phyloP scores from a whole-genome alignment of 1,140 invertebrate species.

The Cardiocondyla obscurior region DNA sequence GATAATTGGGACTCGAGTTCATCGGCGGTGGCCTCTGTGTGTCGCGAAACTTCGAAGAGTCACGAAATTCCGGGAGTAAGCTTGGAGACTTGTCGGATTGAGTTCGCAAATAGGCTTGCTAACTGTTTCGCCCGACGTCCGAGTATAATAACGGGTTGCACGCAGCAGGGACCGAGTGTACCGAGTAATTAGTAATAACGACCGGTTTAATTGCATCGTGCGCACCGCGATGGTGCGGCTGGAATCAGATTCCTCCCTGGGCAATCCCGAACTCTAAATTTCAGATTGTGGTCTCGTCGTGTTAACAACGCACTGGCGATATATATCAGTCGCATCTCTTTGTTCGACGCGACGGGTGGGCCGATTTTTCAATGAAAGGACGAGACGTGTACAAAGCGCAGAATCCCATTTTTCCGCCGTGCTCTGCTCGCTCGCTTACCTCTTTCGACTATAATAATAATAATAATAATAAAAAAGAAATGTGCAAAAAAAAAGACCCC shows the following conservation, averaged over 20 bases:
- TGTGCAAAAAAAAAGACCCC: neutral
- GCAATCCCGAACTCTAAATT: conserved; percentile 2
- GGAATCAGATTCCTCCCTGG: neutral
- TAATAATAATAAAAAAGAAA: too few relatives aligned
- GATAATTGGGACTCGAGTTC: neutral
- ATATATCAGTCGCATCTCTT: conserved; percentile 20
- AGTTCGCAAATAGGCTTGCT: conserved; percentile 4
- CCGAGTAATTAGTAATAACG: conserved; percentile 45
- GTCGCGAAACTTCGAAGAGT: neutral
- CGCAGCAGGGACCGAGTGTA: neutral
- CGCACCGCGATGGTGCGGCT: neutral
- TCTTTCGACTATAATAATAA: too few relatives aligned
- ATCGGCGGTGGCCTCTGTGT: neutral
- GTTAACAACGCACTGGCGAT: neutral
- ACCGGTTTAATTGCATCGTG: conserved; percentile 4
- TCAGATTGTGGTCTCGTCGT: neutral
- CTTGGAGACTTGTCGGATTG: neutral
- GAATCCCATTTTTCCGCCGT: neutral
- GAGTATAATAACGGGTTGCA: conserved; percentile 6
- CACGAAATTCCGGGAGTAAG: neutral
- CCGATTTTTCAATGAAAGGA: neutral
- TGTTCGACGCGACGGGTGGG: conserved; percentile 5
- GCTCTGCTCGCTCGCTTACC: neutral
- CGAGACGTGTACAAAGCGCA: neutral
- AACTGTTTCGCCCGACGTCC: conserved; percentile 15